Percentiles rank a stretch among this genome's conserved stretches.
Conservation (phyloP, 2,888 invertebrate species). For the Neria commutata region DNA sequence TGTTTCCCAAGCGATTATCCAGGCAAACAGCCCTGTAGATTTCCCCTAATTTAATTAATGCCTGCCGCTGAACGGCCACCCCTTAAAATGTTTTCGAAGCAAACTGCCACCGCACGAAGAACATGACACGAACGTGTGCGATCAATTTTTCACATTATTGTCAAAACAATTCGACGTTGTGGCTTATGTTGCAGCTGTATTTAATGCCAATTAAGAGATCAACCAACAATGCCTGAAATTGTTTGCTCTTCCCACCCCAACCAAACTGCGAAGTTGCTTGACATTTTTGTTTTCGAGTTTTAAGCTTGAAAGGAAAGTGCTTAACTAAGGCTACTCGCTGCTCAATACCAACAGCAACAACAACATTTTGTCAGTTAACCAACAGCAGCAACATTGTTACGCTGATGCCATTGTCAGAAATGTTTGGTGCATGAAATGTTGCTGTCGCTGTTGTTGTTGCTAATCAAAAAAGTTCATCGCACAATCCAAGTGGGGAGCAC, state of each 20-base stretch:
- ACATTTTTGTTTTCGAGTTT: neutral
- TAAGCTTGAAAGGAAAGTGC: constrained; percentile 34
- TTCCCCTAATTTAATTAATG: no score
- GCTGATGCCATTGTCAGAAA: no score
- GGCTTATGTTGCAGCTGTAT: constrained; percentile 40
- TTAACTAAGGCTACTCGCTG: constrained; percentile 36
- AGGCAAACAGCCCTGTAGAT: no score
- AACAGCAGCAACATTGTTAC: no score
- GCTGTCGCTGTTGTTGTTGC: constrained; percentile 27
- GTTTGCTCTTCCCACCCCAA: constrained; percentile 27
- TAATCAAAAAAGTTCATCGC: constrained; percentile 47
- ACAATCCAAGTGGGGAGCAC: neutral
- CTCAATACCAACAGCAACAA: constrained; percentile 26
- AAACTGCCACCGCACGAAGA: no score
- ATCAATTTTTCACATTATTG: neutral
- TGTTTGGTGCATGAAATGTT: neutral
- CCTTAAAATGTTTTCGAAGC: no score
- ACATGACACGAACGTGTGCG: neutral
- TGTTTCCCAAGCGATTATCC: no score
- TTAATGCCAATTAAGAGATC: constrained; percentile 54
- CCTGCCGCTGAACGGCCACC: no score
- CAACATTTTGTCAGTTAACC: constrained; percentile 19
- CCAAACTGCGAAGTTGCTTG: no score
- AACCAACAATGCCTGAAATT: no score
- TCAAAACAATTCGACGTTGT: constrained; percentile 7